These are phyloP conservation scores for Marisa cornuarietis DNA, from an alignment of 1,140 invertebrate genomes.

Conservation along the genomic window DNA sequence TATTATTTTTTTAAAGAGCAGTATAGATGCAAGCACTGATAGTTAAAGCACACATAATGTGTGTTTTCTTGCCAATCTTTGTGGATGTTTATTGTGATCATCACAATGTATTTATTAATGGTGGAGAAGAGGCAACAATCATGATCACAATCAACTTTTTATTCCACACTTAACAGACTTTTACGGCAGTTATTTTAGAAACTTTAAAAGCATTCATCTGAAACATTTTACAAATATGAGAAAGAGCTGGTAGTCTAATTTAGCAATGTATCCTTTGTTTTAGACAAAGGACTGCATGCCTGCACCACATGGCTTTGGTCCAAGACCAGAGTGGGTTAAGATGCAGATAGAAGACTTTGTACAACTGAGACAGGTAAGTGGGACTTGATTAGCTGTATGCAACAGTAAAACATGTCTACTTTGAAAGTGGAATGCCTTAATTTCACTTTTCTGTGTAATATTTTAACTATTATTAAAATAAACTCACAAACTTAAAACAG, in stretches of 20 bases:
- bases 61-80: background rate
- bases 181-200: no score
- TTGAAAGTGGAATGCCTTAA: background rate
- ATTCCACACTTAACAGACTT: no score
- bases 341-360: constrained; percentile 70
- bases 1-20: background rate
- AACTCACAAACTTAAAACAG: no score
- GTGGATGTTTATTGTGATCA: background rate
- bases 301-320: constrained; percentile 66
- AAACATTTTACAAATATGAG: background rate
- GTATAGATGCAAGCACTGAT: no score
- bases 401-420: background rate
- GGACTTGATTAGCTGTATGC: background rate
- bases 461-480: no score
- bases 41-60: background rate
- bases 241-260: constrained; percentile 1
- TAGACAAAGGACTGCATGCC: constrained; percentile 63
- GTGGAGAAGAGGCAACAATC: no score
- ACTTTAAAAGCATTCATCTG: background rate
- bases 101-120: no score
- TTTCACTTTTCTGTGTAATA: constrained; percentile 1
- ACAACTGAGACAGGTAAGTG: constrained; percentile 65
- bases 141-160: no score
- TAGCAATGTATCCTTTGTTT: constrained; percentile 34
- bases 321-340: constrained; percentile 68